Base-by-base conservation (phyloP, 1,140 invertebrate species). In the Camponotus floridanus region DNA sequence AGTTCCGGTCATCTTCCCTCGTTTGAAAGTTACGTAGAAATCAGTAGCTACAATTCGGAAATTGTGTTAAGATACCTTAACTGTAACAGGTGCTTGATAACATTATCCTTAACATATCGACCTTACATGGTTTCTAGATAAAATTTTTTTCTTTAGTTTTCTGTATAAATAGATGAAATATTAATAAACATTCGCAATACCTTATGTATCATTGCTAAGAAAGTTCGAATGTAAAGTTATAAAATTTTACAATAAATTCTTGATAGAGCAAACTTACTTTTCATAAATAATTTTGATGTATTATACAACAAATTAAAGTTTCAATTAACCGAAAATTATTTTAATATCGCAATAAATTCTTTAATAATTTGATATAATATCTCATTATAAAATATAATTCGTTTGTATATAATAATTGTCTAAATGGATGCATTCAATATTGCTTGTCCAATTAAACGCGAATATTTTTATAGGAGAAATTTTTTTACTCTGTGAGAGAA, bases 1-100 rank as follows among this genome's bases (percentile, higher is more conserved):
- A 83, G 68, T 83, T 74, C 42, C 39, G 79, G 57, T 83, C 68
- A 45, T 57, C 39, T 81, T 74, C 15, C 15, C 79, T 73, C 61
- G 57, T 31, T 83, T 73, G 61, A 39, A 5, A 74, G 79, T 83
- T 83, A 62, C 79, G n/a, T n/a, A 55, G 15, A 83, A 51, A 74
- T 83, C 68, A 70, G 39, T 74, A 59, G 26, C 51, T 74, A 70
- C 59, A 83, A 81, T 33, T 39, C 39, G n/a, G 65, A 7, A 73
- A 26, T 61, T 36, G n/a, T 31, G n/a, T n/a, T 61, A 73, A 83
- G 68, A 73, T 59, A 48, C 31, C 42, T 83, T 45, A 65, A 36
- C 33, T 42, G 18, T 31, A 70, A 59, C 48, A 39, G 45, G 55
- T 64, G 39, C n/a, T 68, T 55, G 62, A n/a, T 67, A 18, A n/a